Percentiles rank a stretch among this genome's conserved stretches.
phyloP scores from a whole-genome alignment of 2,113 vertebrate genomes.

The Gavia stellata region DNA sequence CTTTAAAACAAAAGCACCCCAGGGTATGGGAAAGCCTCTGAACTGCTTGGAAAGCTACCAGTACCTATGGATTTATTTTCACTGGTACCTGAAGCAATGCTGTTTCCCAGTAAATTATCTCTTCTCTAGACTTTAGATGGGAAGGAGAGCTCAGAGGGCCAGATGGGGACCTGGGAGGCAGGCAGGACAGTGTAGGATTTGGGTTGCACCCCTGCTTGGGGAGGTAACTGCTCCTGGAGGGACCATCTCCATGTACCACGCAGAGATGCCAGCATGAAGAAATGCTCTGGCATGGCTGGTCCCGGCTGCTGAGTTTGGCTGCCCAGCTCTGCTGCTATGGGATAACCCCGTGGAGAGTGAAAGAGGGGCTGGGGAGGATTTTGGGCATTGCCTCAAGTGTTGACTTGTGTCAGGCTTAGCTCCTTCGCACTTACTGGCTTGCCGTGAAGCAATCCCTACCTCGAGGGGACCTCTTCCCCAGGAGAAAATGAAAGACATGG shows the following conservation, averaged over 20 bases:
- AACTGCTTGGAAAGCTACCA: not conserved
- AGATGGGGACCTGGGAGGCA: not conserved
- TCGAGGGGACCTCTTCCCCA: not conserved
- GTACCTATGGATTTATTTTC: not conserved
- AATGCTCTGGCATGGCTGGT: not conserved
- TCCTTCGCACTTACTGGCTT: not conserved
- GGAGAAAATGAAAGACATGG: not conserved
- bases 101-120: not conserved
- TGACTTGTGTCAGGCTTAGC: fast-evolving
- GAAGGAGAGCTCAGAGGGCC: not conserved
- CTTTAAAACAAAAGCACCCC: not conserved
- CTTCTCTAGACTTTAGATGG: not conserved
- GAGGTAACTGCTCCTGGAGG: not conserved
- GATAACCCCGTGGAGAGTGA: fast-evolving
- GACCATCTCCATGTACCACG: too few species aligned
- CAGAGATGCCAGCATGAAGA: not conserved
- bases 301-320: not conserved
- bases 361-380: not conserved
- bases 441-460: not conserved
- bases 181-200: not conserved
- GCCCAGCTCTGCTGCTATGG: not conserved
- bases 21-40: not conserved
- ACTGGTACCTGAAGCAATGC: not conserved
- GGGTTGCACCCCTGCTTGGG: not conserved
- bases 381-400: not conserved